A percentile compares a stretch with the other conserved stretches of the same genome.
Conservation (phyloP, 2,113 vertebrate genomes). For the Entomyzon cyanotis region DNA sequence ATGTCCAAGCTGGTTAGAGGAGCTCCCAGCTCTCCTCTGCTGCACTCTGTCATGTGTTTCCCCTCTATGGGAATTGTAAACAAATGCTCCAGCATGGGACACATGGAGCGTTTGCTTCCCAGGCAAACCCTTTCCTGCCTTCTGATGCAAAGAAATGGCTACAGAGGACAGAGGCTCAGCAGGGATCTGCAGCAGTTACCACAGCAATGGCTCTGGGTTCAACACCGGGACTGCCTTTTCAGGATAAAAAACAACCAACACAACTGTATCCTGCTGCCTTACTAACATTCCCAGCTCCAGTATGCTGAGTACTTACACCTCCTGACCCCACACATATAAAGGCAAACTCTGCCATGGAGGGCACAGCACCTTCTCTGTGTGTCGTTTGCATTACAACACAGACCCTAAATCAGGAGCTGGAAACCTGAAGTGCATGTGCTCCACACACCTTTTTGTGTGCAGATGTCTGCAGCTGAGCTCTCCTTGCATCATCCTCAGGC, state of each 20-base stretch:
- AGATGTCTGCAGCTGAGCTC: neutral
- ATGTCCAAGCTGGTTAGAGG: fast-evolving
- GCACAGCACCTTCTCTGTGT: neutral
- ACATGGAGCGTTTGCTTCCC: neutral
- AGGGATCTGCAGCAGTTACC: neutral
- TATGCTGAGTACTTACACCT: neutral
- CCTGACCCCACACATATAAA: neutral
- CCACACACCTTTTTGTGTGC: neutral
- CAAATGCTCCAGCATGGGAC: neutral
- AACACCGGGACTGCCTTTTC: neutral
- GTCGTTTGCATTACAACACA: neutral
- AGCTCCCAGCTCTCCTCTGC: neutral
- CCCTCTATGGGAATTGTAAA: neutral
- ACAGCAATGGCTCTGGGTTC: neutral
- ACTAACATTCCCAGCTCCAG: neutral
- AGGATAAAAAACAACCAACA: neutral
- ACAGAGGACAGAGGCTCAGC: neutral
- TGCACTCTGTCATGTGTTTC: neutral
- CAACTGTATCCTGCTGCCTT: neutral
- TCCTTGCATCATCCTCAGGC: neutral
- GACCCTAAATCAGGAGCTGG: neutral
- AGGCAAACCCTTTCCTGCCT: neutral
- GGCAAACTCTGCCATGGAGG: neutral
- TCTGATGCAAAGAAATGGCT: neutral
- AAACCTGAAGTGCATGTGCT: neutral